A percentile compares a stretch with the other conserved stretches of the same genome.
Evolutionary conservation across 2,888 invertebrate species (phyloP).

Genomic region (Ditula angustiorana): DNA sequence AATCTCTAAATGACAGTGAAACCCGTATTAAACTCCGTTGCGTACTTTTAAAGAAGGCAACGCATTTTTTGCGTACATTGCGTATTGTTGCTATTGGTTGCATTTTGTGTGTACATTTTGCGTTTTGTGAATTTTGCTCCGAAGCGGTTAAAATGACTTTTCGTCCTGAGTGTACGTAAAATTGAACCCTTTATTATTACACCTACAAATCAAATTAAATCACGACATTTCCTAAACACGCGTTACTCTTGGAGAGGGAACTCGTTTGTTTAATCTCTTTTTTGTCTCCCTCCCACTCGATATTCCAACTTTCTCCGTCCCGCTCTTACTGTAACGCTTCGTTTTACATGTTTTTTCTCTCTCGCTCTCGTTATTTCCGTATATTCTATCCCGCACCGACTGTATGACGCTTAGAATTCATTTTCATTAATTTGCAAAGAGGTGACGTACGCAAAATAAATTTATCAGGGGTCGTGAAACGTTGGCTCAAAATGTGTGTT

Average conservation of each 20-base stretch:
- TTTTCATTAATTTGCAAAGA: slow-evolving; percentile 27
- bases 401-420: slow-evolving; percentile 23
- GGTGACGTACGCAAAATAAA: background rate
- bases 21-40: no score
- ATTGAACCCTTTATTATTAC: slow-evolving; percentile 16
- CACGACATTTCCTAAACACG: slow-evolving; percentile 10
- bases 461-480: background rate
- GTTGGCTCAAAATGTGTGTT: background rate
- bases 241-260: background rate
- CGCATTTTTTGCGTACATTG: no score
- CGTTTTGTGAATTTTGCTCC: no score
- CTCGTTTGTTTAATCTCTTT: slow-evolving; percentile 15
- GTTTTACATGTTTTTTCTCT: background rate
- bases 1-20: no score
- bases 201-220: slow-evolving; percentile 29
- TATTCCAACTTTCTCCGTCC: background rate
- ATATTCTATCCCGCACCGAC: slow-evolving; percentile 4
- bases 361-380: background rate
- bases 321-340: slow-evolving; percentile 10
- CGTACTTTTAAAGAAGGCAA: no score
- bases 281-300: background rate
- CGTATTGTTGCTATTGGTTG: no score
- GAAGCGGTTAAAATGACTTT: no score
- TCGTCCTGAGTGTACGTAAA: background rate
- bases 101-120: no score